Evolutionary conservation across 1,140 invertebrate genomes (phyloP), one percentile per base, ranked within the genome.

Genomic region (Lepidotrigona ventralis): DNA sequence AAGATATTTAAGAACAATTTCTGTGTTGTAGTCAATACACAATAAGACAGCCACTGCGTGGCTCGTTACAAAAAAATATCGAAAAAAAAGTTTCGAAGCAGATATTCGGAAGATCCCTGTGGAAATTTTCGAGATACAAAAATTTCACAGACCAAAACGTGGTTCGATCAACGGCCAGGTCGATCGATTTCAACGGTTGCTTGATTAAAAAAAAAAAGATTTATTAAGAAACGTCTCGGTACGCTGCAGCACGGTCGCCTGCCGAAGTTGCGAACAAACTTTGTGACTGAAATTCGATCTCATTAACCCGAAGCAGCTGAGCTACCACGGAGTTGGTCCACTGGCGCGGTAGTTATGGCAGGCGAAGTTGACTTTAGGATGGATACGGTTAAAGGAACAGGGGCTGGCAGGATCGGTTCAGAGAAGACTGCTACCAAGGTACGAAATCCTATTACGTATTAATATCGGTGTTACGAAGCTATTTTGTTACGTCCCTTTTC

Each of bases 391-490:
- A 70, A 75, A 26, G 63, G n/a, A 68, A 71, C 29, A 39, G 79
- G 64, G 29, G 46, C 56, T 53, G 60, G 19, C 26, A 29, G 79
- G 51, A 76, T 81, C 72, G 72, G 56, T 74, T 74, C 64, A 75
- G 29, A n/a, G 73, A 69, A 53, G 53, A n/a, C 9, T 58, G 64
- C 51, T 60, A 53, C 54, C 53, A 46, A 69, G 74, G 73, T 46
- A 82, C 74, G 74, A 82, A 78, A 82, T 82, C 74, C 74, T 82
- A 78, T 82, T 82, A 78, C 74, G 66, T 78, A 78, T 82, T 82
- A 70, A 82, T 78, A 82, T 78, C 54, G 19, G 64, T 69, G 39
- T 82, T 82, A 51, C 21, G 33, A 58, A 33, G 54, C 53, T 70
- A 70, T 78, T 78, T 69, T 76, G 39, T 66, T 21, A n/a, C 56